Evolutionary conservation across 2,888 invertebrate species (phyloP), one percentile per base, ranked within the genome.

Genomic region (Graphium colonna): DNA sequence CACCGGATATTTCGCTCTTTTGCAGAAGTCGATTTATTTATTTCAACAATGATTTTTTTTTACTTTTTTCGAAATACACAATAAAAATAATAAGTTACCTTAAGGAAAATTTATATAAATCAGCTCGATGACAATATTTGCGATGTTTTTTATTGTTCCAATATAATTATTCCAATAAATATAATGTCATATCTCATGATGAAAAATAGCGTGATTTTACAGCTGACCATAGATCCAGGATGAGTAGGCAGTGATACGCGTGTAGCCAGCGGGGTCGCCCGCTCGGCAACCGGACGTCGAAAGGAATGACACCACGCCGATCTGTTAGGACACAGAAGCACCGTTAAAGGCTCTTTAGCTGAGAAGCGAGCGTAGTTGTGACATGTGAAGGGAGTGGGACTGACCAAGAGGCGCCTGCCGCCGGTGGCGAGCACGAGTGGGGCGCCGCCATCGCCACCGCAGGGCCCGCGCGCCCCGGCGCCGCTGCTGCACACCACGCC

Each of bases 381-480:
- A n/a, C n/a, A n/a, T n/a, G n/a, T n/a, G n/a, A n/a, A n/a, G 15
- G n/a, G 1, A 12, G 12, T 12, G 21, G 3, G 13, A 57, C 65
- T 58, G 36, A 75, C 74, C 63, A 75, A 61, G 13, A 65, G 51
- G 26, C 69, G 61, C 41, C 65, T 57, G 51, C 64, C 68, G 59
- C 67, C 71, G 61, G 64, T 62, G 58, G 17, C 7, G 63, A 61
- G 53, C 55, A 55, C 26, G 60, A 63, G 53, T 56, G 62, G 38
- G 59, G 56, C 44, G 55, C 15, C 55, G 58, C 55, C 60, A 54
- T 71, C 76, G 33, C 82, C 91, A 58, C 91, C 92, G 17, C 89
- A 91, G 52, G 94, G 94, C 93, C 90, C 90, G 41, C 91, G 91
- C n/a, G 33, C 52, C 33, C 46, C 46, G 15, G 45, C 92, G 9